Evolutionary conservation across 2,113 vertebrate species (phyloP), one percentile per base, ranked within the genome.

Genomic region (Planiliza haematocheilus): DNA sequence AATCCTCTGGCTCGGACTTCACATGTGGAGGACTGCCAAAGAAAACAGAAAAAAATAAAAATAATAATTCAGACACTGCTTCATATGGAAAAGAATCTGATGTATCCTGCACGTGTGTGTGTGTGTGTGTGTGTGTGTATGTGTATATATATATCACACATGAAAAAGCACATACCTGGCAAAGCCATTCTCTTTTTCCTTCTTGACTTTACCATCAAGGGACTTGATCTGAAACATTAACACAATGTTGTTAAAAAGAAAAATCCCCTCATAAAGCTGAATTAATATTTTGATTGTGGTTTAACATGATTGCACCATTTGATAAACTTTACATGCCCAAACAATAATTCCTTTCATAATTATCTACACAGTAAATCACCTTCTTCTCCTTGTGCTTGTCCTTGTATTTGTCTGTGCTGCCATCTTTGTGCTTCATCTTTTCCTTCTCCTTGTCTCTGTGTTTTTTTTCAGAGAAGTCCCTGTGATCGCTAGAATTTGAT

Each of bases 141-240:
- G n/a, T n/a, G n/a, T n/a, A n/a, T 9, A 16, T 6, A 37, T 16
- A 14, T 2, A 30, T 13, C 11, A 60, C 8, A 38, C 2, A 7
- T 2, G 16, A 34, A 3, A 53, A n/a, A 79, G 12, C 7, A 66
- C 92, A 90, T 93, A 99, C 97, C 97, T 97, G 76, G 95, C 95
- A 86, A 99, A 99, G 36, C 97, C 97, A 87, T 99, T 99, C 88
- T 98, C 96, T 56, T 96, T 97, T 86, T 97, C 96, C 45, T 96
- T 97, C 92, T 97, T 99, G 72, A 96, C 79, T 93, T 96, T 98
- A 53, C 91, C 92, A 82, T 97, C 95, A 56, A 93, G 81, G 77
- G 78, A 51, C 75, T 86, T 91, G 13, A 89, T 68, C 86, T 90
- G 63, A 72, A 84, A 77, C 12, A 7, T 39, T 34, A 6, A n/a